These are phyloP conservation scores for Tapirus indicus DNA, from an alignment of 2,797 vertebrate genomes.

Conservation along the genomic window DNA sequence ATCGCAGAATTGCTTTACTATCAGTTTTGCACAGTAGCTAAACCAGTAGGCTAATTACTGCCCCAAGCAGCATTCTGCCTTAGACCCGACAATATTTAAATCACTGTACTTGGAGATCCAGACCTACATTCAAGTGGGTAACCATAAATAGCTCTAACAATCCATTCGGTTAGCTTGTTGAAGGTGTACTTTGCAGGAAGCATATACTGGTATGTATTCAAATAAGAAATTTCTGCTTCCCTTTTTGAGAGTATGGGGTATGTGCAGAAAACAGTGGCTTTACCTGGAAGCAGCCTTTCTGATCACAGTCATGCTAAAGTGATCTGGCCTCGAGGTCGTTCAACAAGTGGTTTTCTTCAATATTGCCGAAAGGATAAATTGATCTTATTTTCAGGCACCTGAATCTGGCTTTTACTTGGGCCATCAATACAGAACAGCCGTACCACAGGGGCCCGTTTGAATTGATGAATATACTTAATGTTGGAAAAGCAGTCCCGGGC, in stretches of 20 bases:
- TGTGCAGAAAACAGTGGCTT: not conserved
- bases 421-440: not conserved
- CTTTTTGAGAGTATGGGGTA: fast-evolving
- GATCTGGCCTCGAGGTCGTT: not conserved
- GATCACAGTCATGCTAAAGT: not conserved
- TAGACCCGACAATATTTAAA: not conserved
- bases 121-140: not conserved
- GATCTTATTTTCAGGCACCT: not conserved
- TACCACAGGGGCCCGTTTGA: not conserved
- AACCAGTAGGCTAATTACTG: not conserved
- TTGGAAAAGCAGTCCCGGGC: not conserved
- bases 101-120: not conserved
- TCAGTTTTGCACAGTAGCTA: not conserved
- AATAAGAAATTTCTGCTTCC: not conserved
- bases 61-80: not conserved
- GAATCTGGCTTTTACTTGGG: not conserved
- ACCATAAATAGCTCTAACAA: not conserved
- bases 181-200: not conserved
- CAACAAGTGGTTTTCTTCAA: not conserved
- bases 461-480: not conserved
- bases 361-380: not conserved
- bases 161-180: not conserved
- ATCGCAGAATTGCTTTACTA: not conserved
- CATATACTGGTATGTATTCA: not conserved
- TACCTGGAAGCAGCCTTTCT: not conserved